phyloP scores from a whole-genome alignment of 2,888 invertebrate genomes.

The Tenthredo notha region DNA sequence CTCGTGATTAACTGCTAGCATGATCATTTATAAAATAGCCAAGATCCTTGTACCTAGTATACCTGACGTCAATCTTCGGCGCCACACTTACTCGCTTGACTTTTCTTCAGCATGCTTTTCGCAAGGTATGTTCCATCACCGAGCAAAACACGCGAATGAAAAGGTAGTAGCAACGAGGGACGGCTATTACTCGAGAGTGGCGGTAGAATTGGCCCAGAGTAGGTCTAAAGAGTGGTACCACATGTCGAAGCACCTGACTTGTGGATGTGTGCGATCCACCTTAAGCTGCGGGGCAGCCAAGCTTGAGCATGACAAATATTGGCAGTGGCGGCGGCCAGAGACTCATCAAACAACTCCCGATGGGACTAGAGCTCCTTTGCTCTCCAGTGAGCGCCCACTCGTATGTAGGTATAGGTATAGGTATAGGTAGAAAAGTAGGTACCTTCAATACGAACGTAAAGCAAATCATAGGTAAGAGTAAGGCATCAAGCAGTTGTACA shows the following conservation, averaged over 20 bases:
- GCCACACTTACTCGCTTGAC: not conserved
- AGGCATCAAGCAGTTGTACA: not conserved
- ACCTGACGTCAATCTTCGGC: not conserved
- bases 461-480: slow-evolving; percentile 30
- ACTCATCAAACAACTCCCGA: slow-evolving; percentile 72
- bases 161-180: slow-evolving; percentile 6
- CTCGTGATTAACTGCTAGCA: not conserved
- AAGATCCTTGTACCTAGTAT: not conserved
- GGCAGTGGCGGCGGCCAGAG: slow-evolving; percentile 66
- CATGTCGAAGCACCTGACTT: slow-evolving; percentile 31
- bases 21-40: slow-evolving; percentile 4
- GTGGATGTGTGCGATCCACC: slow-evolving; percentile 45
- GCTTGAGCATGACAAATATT: slow-evolving; percentile 74
- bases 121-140: not conserved
- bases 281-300: slow-evolving; percentile 39
- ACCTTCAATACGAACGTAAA: slow-evolving; percentile 9
- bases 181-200: slow-evolving; percentile 26
- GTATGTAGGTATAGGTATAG: not conserved
- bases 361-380: slow-evolving; percentile 51
- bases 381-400: slow-evolving; percentile 35
- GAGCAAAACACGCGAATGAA: slow-evolving; percentile 31
- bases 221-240: slow-evolving; percentile 27
- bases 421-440: slow-evolving; percentile 41
- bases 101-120: slow-evolving; percentile 3
- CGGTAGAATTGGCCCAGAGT: slow-evolving; percentile 39